Percentiles rank a stretch among this genome's conserved stretches.
Conservation (phyloP, 2,888 invertebrate species). For the Colletes collaris region DNA sequence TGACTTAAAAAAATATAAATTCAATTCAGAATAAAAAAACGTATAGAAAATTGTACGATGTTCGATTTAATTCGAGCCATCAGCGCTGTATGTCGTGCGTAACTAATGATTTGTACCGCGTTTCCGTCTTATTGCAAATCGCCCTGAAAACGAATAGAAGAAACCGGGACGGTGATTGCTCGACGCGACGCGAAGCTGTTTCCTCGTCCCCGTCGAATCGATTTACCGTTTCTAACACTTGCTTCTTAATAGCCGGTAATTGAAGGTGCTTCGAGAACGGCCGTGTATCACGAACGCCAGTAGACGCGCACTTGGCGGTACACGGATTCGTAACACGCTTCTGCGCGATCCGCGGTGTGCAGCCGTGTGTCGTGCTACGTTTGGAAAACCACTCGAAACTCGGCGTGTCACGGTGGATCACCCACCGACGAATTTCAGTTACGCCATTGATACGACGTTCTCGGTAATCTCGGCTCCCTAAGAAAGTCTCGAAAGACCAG, state of each 20-base stretch:
- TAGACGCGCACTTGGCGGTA: slow-evolving; percentile 32
- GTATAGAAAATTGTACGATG: no score
- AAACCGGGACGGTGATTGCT: slow-evolving; percentile 18
- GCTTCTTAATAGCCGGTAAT: slow-evolving; percentile 65
- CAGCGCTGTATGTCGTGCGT: no score
- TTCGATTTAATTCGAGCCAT: no score
- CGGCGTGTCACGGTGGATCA: not conserved
- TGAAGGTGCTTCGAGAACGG: slow-evolving; percentile 54
- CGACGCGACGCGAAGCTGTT: slow-evolving; percentile 8
- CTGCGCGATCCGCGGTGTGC: not conserved
- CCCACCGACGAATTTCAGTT: slow-evolving; percentile 27
- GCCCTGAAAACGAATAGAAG: slow-evolving; percentile 29
- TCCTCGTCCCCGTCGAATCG: slow-evolving; percentile 52
- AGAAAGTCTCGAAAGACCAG: not conserved
- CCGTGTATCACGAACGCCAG: slow-evolving; percentile 60
- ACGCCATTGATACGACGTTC: not conserved
- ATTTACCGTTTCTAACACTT: slow-evolving; percentile 66
- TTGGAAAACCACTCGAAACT: not conserved
- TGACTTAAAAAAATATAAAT: no score
- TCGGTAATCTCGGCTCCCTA: slow-evolving; percentile 4
- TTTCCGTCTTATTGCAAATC: slow-evolving; percentile 25
- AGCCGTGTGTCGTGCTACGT: no score
- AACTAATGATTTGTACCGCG: not conserved
- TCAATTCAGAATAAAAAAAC: no score
- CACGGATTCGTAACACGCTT: slow-evolving; percentile 21